Conservation (phyloP, 2,113 vertebrate genomes). For the Ophthalmolycus amberensis region DNA sequence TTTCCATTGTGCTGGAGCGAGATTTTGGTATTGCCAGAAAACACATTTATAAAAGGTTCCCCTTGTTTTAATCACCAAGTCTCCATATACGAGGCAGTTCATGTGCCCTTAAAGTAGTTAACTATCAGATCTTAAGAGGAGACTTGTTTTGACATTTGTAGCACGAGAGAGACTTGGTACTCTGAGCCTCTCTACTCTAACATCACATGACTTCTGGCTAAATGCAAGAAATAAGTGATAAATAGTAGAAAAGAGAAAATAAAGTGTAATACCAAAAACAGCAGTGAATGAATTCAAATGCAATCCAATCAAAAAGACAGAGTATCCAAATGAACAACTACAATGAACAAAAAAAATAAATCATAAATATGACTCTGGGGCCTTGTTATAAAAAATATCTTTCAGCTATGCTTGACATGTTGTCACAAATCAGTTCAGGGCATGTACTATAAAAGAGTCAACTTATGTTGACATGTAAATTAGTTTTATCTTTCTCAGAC, state of each 20-base stretch:
- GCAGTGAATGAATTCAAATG: slow-evolving; percentile 48
- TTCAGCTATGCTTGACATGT: neutral
- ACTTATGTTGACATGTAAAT: slow-evolving; percentile 35
- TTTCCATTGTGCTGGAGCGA: slow-evolving; percentile 30
- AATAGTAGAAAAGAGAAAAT: slow-evolving; percentile 37
- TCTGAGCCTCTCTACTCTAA: neutral
- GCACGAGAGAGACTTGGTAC: neutral
- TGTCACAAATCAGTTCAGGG: slow-evolving; percentile 33
- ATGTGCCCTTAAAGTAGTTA: slow-evolving; percentile 5
- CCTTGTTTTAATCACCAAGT: slow-evolving; percentile 8
- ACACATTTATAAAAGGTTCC: slow-evolving; percentile 19
- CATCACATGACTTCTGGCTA: neutral
- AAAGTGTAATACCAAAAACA: slow-evolving; percentile 57
- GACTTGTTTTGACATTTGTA: neutral
- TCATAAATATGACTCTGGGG: slow-evolving; percentile 13
- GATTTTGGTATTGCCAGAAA: slow-evolving; percentile 55
- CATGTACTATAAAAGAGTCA: slow-evolving; percentile 46
- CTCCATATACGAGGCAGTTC: neutral
- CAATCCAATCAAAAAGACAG: slow-evolving; percentile 36
- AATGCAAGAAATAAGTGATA: slow-evolving; percentile 3
- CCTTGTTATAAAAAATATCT: slow-evolving; percentile 45
- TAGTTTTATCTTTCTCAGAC: slow-evolving; percentile 27
- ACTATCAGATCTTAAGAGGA: neutral
- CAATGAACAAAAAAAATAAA: neutral
- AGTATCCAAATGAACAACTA: neutral